These are phyloP conservation scores for Formica aserva DNA, from an alignment of 2,888 invertebrate genomes.

Conservation along the genomic window DNA sequence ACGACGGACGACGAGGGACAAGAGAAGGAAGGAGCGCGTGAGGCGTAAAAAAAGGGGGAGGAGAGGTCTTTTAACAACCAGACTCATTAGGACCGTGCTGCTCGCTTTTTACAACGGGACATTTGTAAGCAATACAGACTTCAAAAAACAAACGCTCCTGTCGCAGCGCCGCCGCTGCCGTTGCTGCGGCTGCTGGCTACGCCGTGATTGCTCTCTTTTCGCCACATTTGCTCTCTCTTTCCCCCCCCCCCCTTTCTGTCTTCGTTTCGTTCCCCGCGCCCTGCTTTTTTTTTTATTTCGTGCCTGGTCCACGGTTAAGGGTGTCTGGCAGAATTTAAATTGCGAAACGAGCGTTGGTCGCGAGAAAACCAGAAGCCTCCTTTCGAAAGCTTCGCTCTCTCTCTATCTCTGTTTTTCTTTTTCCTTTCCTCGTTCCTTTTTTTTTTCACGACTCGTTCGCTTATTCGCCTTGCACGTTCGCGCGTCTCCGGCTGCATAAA, in stretches of 20 bases:
- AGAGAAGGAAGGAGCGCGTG: constrained; percentile 45
- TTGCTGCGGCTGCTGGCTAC: constrained; percentile 45
- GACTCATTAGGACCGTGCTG: constrained; percentile 84
- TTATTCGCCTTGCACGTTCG: constrained; percentile 33
- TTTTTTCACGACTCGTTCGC: background rate
- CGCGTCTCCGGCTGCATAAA: constrained; percentile 18
- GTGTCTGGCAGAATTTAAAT: constrained; percentile 80
- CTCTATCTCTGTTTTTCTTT: background rate
- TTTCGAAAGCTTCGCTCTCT: constrained; percentile 27
- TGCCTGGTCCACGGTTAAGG: constrained; percentile 71
- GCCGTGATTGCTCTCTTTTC: constrained; percentile 71
- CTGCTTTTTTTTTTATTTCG: constrained; percentile 54
- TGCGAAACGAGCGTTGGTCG: constrained; percentile 58
- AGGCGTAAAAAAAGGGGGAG: constrained; percentile 73
- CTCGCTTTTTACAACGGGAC: constrained; percentile 84
- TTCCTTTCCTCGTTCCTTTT: background rate
- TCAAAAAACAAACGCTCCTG: constrained; percentile 81
- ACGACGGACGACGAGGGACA: constrained; percentile 11
- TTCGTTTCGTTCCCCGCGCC: constrained; percentile 28
- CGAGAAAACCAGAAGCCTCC: constrained; percentile 45
- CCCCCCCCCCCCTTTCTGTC: constrained; percentile 35
- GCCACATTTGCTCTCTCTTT: constrained; percentile 59
- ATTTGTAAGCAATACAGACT: constrained; percentile 86
- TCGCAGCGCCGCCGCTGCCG: constrained; percentile 71
- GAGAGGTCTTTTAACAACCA: constrained; percentile 84